A percentile compares a stretch with the other conserved stretches of the same genome.
These are phyloP conservation scores for Melinaea menophilus DNA, from an alignment of 2,888 invertebrate genomes.

Conservation along the genomic window DNA sequence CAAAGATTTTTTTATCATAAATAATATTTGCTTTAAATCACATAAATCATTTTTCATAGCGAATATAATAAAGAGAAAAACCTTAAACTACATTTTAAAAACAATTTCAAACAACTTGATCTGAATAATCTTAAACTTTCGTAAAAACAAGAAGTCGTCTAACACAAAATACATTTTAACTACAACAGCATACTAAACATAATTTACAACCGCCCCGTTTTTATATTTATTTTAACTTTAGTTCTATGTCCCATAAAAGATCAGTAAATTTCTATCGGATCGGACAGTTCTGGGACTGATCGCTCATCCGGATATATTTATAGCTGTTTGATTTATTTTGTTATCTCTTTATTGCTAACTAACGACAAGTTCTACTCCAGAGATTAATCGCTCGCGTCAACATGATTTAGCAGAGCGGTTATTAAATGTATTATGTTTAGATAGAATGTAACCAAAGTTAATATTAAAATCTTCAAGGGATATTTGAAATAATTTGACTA, in stretches of 20 bases:
- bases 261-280: conserved; percentile 67
- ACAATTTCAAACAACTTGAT: conserved; percentile 8
- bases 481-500: conserved; percentile 27
- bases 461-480: conserved; percentile 61
- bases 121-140: conserved; percentile 19
- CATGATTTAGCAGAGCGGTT: conserved; percentile 76
- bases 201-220: conserved; percentile 66
- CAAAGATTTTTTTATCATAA: too few relatives aligned
- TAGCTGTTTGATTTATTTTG: conserved; percentile 76
- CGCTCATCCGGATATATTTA: conserved; percentile 72
- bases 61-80: too few relatives aligned
- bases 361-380: conserved; percentile 74
- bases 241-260: conserved; percentile 63
- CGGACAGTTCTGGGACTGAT: conserved; percentile 70
- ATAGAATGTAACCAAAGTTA: conserved; percentile 63
- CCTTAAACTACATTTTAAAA: background rate
- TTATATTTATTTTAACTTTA: conserved; percentile 67
- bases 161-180: conserved; percentile 47
- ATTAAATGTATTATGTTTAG: conserved; percentile 73
- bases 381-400: conserved; percentile 75
- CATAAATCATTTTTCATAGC: too few relatives aligned
- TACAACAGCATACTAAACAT: conserved; percentile 58
- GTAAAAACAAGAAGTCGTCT: conserved; percentile 35
- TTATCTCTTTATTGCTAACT: conserved; percentile 76
- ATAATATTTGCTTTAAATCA: too few relatives aligned